Base-by-base conservation (phyloP, 2,113 vertebrate species). In the Hippocampus comes region DNA sequence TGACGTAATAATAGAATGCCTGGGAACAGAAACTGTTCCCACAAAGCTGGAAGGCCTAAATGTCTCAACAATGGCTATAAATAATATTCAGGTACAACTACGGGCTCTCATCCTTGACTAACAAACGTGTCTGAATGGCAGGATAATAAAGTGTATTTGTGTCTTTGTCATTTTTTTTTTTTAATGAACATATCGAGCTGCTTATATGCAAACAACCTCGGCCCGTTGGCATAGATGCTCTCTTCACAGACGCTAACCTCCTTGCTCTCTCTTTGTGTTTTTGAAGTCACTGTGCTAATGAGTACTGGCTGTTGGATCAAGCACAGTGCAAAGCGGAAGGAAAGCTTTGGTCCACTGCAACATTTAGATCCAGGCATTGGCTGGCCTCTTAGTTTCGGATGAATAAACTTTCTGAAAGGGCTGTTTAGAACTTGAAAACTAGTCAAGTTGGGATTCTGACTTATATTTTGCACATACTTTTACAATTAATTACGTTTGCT, bases 261-360 rank as follows among this genome's bases (percentile, higher is more conserved):
- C 38, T 21, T 71, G 56, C 68, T 23, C n/a, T 65, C 30, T 53
- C 10, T 42, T 74, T 72, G 72, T 82, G 74, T 84, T 82, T 42
- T 67, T 72, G 76, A 57, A 57, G 67, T 80, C 70, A 68, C 66
- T 72, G 72, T 67, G 34, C 60, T 86, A 87, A 90, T 87, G 87
- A 78, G 82, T 82, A 82, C 79, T 81, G 82, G 78, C 72, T 86
- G 73, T 77, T 20, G 63, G 57, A 67, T 61, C 49, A 65, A 71
- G 72, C 78, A 73, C 77, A 76, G 77, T 34, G 59, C 49, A 70
- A 27, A 60, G 53, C 68, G 79, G 79, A 81, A 83, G 74, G 43
- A 46, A 14, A 41, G 74, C 63, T 15, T 72, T 27, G 76, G 73
- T 72, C 23, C 1, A 7, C 56, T 77, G 78, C 76, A 68, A 69